A percentile compares a stretch with the other conserved stretches of the same genome.
Evolutionary conservation across 1,140 invertebrate genomes (phyloP).

Genomic region (Metaphire vulgaris): DNA sequence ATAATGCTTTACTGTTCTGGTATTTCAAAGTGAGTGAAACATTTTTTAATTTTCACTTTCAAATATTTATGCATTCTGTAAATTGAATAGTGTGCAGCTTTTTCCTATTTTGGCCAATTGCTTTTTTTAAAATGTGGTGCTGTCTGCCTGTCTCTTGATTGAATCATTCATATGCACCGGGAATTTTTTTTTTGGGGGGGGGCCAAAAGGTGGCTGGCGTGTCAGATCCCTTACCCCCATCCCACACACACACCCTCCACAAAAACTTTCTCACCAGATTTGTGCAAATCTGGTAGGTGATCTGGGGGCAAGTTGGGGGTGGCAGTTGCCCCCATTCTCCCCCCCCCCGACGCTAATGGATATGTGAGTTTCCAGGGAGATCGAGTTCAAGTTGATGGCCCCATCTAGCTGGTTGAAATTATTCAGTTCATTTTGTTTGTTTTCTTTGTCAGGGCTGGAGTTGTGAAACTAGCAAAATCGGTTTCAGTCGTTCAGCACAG

Average conservation of each 20-base stretch:
- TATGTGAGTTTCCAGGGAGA: no score
- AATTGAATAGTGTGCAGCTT: background rate
- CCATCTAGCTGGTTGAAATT: no score
- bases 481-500: background rate
- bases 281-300: no score
- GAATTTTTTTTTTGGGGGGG: background rate
- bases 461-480: background rate
- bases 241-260: background rate
- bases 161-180: background rate
- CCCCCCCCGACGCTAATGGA: no score
- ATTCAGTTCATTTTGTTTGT: background rate
- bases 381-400: no score
- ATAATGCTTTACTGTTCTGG: slow-evolving; percentile 47
- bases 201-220: background rate
- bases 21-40: slow-evolving; percentile 44
- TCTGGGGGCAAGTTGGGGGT: no score
- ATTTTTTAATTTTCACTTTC: background rate
- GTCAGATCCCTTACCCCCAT: background rate
- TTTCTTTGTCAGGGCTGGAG: background rate
- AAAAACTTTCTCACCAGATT: no score
- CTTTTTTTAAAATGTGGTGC: background rate
- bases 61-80: background rate
- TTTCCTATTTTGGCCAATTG: no score
- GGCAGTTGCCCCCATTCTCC: no score
- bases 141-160: background rate